These are phyloP conservation scores for Xylocampa areola DNA, from an alignment of 2,888 invertebrate genomes.

Conservation along the genomic window DNA sequence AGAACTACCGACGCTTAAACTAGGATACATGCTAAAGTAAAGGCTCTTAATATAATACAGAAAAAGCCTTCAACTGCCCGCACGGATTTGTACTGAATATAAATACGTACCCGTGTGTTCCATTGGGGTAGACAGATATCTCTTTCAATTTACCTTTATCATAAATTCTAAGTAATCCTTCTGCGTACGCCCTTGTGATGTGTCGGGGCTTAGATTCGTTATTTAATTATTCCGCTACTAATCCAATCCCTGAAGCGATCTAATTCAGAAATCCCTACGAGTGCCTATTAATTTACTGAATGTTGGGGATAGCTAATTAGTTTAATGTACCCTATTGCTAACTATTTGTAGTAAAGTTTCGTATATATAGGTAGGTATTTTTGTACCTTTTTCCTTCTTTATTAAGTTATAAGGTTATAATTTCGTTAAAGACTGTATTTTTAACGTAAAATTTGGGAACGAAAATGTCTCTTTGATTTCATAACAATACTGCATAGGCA, in stretches of 20 bases:
- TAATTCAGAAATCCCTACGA: constrained; percentile 51
- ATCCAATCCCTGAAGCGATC: constrained; percentile 48
- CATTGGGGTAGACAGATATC: too few relatives aligned
- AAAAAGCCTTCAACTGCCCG: too few relatives aligned
- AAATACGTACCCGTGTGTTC: too few relatives aligned
- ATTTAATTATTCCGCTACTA: constrained; percentile 55
- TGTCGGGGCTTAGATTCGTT: constrained; percentile 30
- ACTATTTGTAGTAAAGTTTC: constrained; percentile 22
- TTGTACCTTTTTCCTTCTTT: neutral
- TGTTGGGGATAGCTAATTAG: constrained; percentile 50
- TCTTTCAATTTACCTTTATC: too few relatives aligned
- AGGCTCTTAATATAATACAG: too few relatives aligned
- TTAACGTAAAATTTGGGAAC: too few relatives aligned
- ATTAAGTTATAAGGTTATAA: neutral
- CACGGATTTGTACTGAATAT: too few relatives aligned
- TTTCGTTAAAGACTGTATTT: too few relatives aligned
- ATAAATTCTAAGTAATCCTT: constrained; percentile 10
- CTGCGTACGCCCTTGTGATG: constrained; percentile 1
- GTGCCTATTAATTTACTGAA: constrained; percentile 49
- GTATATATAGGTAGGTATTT: neutral
- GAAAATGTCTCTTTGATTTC: too few relatives aligned
- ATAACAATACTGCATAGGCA: too few relatives aligned
- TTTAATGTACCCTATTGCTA: constrained; percentile 41
- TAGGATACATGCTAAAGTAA: too few relatives aligned
- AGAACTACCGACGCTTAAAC: too few relatives aligned